Evolutionary conservation across 2,113 vertebrate genomes (phyloP).

Genomic region (Siphamia tubifer): DNA sequence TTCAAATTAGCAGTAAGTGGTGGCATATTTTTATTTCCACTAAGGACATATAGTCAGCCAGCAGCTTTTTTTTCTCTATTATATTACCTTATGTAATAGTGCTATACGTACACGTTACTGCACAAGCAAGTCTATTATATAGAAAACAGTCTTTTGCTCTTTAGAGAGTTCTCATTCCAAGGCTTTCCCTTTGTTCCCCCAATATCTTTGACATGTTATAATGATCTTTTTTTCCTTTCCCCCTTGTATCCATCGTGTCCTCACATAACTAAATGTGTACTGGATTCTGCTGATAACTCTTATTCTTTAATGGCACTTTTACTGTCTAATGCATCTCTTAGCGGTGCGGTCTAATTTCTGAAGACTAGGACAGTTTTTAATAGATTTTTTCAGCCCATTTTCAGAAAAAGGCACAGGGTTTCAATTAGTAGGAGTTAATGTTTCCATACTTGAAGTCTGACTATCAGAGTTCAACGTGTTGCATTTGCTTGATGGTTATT

Average conservation of each 20-base stretch:
- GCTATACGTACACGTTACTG: background rate
- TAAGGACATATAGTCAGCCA: background rate
- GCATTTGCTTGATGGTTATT: constrained; percentile 21
- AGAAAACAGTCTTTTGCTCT: background rate
- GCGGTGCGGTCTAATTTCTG: constrained; percentile 28
- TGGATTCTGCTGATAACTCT: constrained; percentile 40
- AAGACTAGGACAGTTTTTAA: constrained; percentile 53
- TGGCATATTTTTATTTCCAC: background rate
- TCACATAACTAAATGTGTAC: constrained; percentile 7
- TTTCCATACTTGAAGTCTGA: background rate
- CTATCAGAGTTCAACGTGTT: background rate
- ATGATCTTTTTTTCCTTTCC: constrained; percentile 2
- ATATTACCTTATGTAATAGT: too few relatives aligned
- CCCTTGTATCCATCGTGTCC: constrained; percentile 9
- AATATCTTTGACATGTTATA: background rate
- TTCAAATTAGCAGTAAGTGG: background rate
- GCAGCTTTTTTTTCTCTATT: background rate
- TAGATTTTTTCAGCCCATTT: constrained; percentile 48
- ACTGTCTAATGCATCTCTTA: constrained; percentile 51
- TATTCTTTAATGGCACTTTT: constrained; percentile 69
- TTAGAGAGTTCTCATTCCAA: too few relatives aligned
- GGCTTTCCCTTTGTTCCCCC: background rate
- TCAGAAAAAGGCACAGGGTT: constrained; percentile 10
- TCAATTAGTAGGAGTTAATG: constrained; percentile 20
- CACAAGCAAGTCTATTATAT: background rate